Conservation (phyloP, 2,797 vertebrate species). For the Sebastes matsubarae region DNA sequence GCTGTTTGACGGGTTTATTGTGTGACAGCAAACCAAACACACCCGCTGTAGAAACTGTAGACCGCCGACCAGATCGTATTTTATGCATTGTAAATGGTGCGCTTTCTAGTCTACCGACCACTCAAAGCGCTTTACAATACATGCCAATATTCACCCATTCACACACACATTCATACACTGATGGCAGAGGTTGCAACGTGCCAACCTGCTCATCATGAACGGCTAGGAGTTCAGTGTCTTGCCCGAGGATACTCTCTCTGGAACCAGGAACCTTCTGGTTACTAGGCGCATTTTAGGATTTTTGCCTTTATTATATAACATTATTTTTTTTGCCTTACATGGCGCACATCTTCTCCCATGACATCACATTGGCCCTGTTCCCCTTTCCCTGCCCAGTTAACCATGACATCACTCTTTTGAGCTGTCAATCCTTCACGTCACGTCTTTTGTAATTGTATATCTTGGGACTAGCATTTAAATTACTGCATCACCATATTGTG, state of each 20-base stretch:
- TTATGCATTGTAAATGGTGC: neutral
- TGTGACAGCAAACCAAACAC: conserved; percentile 25
- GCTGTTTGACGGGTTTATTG: conserved; percentile 24
- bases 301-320: neutral
- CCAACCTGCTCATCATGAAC: neutral
- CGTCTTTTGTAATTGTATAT: neutral
- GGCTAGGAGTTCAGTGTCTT: neutral
- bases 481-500: neutral
- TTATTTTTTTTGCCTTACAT: neutral
- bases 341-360: conserved; percentile 1
- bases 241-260: neutral
- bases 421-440: neutral
- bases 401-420: conserved; percentile 10
- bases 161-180: neutral
- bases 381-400: conserved; percentile 12
- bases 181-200: neutral
- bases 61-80: neutral
- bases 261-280: neutral
- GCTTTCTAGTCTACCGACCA: neutral
- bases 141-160: neutral
- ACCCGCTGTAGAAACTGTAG: conserved; percentile 6
- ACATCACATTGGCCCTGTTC: neutral
- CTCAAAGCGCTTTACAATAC: neutral
- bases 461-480: conserved; percentile 23
- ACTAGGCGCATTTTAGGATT: fast-evolving